A percentile compares a stretch with the other conserved stretches of the same genome.
These are phyloP conservation scores for Sturnira hondurensis DNA, from an alignment of 2,113 vertebrate species.

Conservation along the genomic window DNA sequence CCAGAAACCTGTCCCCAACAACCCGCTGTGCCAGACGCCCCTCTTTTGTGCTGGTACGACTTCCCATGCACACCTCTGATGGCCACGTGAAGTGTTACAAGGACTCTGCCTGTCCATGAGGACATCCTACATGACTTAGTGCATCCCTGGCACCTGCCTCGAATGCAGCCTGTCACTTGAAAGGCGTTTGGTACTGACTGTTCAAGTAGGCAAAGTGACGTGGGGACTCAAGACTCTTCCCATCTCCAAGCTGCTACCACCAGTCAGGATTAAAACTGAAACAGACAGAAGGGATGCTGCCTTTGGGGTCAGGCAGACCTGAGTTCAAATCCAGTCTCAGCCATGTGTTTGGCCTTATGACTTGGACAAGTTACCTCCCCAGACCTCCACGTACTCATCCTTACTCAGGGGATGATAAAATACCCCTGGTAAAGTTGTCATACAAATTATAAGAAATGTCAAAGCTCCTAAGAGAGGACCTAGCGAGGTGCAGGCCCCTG, in stretches of 20 bases:
- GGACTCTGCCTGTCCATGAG: accelerated
- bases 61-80: not conserved
- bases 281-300: not conserved
- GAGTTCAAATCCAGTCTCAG: not conserved
- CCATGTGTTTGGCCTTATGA: not conserved
- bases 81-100: not conserved
- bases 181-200: not conserved
- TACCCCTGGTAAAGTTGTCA: not conserved
- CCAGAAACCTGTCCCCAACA: not conserved
- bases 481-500: not conserved
- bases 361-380: not conserved
- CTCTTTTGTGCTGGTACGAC: not conserved
- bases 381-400: not conserved
- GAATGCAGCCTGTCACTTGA: not conserved
- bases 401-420: not conserved
- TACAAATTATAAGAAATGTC: not conserved
- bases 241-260: not conserved
- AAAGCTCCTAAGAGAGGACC: not conserved
- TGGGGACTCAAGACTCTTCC: not conserved
- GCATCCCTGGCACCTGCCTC: not conserved
- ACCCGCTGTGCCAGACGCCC: not conserved
- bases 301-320: not conserved
- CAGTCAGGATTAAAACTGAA: not conserved
- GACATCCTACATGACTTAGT: too few species aligned
- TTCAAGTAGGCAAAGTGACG: not conserved